Base-by-base conservation (phyloP, 2,113 vertebrate genomes). In the Taxidea taxus region DNA sequence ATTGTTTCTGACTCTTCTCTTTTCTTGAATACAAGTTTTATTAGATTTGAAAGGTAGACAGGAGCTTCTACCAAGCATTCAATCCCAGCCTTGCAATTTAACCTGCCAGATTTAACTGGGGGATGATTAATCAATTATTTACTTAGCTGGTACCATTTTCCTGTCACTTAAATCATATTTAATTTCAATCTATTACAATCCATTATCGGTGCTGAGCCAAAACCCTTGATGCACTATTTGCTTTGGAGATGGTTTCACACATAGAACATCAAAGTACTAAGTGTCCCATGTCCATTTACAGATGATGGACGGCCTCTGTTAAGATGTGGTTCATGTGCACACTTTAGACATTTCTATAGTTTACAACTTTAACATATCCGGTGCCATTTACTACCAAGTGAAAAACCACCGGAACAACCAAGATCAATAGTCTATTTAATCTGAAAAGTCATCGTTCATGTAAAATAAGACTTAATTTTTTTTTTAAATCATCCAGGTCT, bases 401-500 rank as follows among this genome's bases (percentile, higher is more conserved):
- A 15, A 86, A 98, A 97, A 96, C 97, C 97, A 96, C 97, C 70
- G 5, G 96, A 29, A 92, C 94, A 93, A 92, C 84, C 87, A 85
- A 96, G 98, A 99, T 98, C 97, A 96, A 98, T 98, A 98, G 94
- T 90, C 98, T 90, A 93, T 98, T 98, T 98, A 97, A 98, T 92
- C 93, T 97, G 54, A 54, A 94, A 95, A 98, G 97, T 97, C 95
- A 98, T 98, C 66, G 56, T 94, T 97, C 95, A 97, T 77, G 44
- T 81, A 94, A 96, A 94, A 91, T 80, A 90, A 62, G 87, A 83
- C 34, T 89, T 66, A 82, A n/a, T 15, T 16, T 16, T 66, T 7
- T 64, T 60, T 58, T 60, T 94, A 92, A 94, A 97, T 74, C 64
- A 96, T 93, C 82, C 70, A 96, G 95, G 80, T 37, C 12, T 60